Evolutionary conservation across 2,888 invertebrate genomes (phyloP).

Genomic region (Ophion ellenae): DNA sequence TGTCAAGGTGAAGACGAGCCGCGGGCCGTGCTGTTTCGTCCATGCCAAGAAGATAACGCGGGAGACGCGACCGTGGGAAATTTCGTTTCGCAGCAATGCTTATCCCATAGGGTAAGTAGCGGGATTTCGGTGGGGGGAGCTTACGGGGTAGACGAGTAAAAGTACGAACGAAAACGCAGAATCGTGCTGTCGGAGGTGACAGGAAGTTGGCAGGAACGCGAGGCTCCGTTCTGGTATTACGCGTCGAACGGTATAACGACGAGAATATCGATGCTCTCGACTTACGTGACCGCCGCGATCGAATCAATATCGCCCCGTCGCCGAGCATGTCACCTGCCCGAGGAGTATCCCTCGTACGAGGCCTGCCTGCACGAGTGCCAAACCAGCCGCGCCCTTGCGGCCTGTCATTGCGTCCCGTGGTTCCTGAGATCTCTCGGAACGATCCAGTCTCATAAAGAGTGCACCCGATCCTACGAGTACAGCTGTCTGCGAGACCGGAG

Average conservation of each 20-base stretch:
- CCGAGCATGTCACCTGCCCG: conserved; percentile 89
- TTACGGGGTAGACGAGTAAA: no score
- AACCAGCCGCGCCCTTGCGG: conserved; percentile 40
- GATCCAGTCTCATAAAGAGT: conserved; percentile 58
- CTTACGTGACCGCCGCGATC: conserved; percentile 60
- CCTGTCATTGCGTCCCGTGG: conserved; percentile 76
- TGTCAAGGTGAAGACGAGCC: conserved; percentile 36
- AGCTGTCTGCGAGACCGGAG: conserved; percentile 86
- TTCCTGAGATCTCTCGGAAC: conserved; percentile 54
- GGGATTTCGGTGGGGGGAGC: no score
- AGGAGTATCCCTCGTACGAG: conserved; percentile 84
- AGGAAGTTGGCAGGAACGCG: conserved; percentile 26
- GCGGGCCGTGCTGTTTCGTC: conserved; percentile 56
- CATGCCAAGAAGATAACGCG: conserved; percentile 12
- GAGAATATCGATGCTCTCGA: conserved; percentile 50
- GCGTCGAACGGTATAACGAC: conserved; percentile 18
- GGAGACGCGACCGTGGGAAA: conserved; percentile 2
- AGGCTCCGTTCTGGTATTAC: conserved; percentile 31
- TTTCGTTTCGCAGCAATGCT: conserved; percentile 10
- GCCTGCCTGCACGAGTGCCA: conserved; percentile 68
- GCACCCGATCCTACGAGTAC: conserved; percentile 66
- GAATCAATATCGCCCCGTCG: conserved; percentile 85
- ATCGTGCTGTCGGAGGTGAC: conserved; percentile 48
- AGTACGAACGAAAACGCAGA: conserved; percentile 6
- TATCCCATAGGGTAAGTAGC: conserved; percentile 48